A percentile compares a stretch with the other conserved stretches of the same genome.
Conservation (phyloP, 2,113 vertebrate species). For the Parotia lawesii region DNA sequence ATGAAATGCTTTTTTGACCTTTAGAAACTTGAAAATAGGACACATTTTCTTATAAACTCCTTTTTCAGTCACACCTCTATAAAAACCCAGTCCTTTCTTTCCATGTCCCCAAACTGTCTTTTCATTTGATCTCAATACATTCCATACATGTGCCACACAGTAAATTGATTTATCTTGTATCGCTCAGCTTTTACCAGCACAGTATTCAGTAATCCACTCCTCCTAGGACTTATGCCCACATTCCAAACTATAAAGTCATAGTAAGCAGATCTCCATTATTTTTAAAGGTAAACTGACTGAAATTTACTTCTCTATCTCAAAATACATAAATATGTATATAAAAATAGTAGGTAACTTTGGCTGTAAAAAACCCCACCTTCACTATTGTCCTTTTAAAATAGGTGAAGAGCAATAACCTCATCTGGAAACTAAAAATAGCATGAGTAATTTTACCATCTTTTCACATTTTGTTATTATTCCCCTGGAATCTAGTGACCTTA, state of each 20-base stretch:
- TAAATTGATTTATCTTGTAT: not conserved
- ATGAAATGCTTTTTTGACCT: not conserved
- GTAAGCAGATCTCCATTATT: not conserved
- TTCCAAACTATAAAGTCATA: not conserved
- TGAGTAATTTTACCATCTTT: not conserved
- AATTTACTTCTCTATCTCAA: not conserved
- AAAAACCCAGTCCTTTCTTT: not conserved
- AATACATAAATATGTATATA: not conserved
- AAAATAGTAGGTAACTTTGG: not conserved
- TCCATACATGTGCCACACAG: not conserved
- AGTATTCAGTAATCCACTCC: not conserved
- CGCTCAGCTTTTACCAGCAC: not conserved
- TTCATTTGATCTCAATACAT: not conserved
- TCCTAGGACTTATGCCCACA: not conserved
- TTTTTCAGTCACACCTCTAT: not conserved
- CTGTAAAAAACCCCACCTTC: not conserved
- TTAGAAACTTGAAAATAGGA: not conserved
- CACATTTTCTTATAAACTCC: not conserved
- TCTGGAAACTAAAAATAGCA: slow-evolving; percentile 4
- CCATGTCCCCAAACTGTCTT: not conserved
- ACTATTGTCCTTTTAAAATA: slow-evolving; percentile 25
- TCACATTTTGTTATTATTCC: slow-evolving; percentile 59
- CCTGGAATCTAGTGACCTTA: slow-evolving; percentile 37
- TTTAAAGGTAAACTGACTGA: not conserved
- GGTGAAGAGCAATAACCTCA: slow-evolving; percentile 26